A percentile compares a stretch with the other conserved stretches of the same genome.
These are phyloP conservation scores for Hydrophis major DNA, from an alignment of 2,797 vertebrate species.

Conservation along the genomic window DNA sequence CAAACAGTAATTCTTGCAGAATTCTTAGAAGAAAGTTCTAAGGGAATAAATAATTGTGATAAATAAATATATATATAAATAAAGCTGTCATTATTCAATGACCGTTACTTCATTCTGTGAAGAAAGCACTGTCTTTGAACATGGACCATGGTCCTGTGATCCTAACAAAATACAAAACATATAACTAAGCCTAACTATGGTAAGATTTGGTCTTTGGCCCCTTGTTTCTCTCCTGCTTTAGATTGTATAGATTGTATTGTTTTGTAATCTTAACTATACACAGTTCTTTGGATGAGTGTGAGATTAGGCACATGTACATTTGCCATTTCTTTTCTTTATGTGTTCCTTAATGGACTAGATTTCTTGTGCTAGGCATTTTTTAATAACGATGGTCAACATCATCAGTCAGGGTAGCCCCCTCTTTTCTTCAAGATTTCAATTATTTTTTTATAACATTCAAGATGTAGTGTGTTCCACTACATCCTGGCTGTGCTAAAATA, in stretches of 20 bases:
- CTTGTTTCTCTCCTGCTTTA: neutral
- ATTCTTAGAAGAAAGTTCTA: neutral
- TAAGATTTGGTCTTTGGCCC: neutral
- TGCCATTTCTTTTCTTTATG: neutral
- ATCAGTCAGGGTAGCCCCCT: neutral
- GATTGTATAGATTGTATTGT: neutral
- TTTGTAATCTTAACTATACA: neutral
- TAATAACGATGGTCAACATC: neutral
- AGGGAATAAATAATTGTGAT: neutral
- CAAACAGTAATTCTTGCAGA: neutral
- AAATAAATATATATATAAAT: neutral
- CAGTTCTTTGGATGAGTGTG: too few relatives aligned
- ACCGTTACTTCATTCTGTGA: too few relatives aligned
- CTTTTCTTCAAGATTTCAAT: neutral
- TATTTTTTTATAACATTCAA: neutral
- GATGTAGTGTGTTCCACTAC: neutral
- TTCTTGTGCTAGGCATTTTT: neutral
- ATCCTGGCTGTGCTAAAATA: neutral
- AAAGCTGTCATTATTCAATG: too few relatives aligned
- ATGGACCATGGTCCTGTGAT: neutral
- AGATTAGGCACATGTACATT: neutral
- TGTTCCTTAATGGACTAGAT: neutral
- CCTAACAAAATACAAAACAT: neutral
- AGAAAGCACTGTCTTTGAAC: neutral
- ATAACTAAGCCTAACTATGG: neutral